Percentiles rank a stretch among this genome's conserved stretches.
phyloP scores from a whole-genome alignment of 1,140 invertebrate species.

The Eulimnadia texana region DNA sequence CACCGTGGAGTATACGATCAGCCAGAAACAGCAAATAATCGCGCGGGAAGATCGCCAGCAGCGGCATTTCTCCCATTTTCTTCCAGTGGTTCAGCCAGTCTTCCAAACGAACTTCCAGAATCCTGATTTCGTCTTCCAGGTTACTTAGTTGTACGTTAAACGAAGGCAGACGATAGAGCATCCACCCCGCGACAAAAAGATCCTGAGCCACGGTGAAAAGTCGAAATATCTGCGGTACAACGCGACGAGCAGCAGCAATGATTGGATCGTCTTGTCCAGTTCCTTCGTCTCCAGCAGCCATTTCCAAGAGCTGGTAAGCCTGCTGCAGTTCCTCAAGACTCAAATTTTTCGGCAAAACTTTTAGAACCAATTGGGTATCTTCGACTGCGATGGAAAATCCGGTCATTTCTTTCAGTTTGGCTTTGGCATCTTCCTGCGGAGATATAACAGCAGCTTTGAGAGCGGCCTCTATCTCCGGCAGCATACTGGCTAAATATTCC shows the following conservation, averaged over 20 bases:
- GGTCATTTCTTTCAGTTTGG: not conserved
- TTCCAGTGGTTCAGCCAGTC: not conserved
- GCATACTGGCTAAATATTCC: not conserved
- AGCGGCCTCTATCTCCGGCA: conserved; percentile 4
- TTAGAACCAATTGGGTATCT: not conserved
- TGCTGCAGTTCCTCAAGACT: conserved; percentile 1
- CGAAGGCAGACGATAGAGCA: not conserved
- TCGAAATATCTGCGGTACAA: not conserved
- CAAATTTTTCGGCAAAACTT: not conserved
- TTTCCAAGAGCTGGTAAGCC: conserved; percentile 2
- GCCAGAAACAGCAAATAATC: not conserved
- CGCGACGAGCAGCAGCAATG: not conserved
- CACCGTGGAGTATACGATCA: not conserved
- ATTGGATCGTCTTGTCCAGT: not conserved
- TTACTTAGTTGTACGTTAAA: not conserved
- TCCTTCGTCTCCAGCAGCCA: conserved; percentile 2
- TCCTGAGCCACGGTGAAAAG: not conserved
- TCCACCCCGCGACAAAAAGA: not conserved
- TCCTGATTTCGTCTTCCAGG: not conserved
- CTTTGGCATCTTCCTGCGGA: conserved; percentile 5
- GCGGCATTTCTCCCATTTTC: not conserved
- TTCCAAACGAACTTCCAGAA: not conserved
- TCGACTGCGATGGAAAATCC: not conserved
- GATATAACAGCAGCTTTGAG: not conserved
- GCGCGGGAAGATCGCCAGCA: not conserved